phyloP scores from a whole-genome alignment of 2,888 invertebrate genomes.

The Cheilosia vulpina region DNA sequence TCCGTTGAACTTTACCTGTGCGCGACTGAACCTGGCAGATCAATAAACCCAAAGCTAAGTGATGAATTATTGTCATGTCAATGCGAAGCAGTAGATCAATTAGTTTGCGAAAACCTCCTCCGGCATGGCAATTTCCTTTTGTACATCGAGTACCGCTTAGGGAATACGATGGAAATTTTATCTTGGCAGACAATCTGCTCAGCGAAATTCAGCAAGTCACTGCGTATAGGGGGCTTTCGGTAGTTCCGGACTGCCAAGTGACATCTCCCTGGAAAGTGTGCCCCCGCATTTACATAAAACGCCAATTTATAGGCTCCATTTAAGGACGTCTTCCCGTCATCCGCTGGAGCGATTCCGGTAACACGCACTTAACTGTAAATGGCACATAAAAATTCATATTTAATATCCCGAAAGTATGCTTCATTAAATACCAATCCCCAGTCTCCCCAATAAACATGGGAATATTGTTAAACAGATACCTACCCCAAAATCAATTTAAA shows the following conservation, averaged over 20 bases:
- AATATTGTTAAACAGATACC: constrained; percentile 41
- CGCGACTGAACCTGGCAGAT: constrained; percentile 35
- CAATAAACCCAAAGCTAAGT: constrained; percentile 48
- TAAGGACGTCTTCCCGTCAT: constrained; percentile 36
- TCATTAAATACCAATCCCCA: constrained; percentile 66
- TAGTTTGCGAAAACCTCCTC: constrained; percentile 41
- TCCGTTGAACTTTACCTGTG: constrained; percentile 51
- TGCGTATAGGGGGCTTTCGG: neutral
- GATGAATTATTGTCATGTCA: constrained; percentile 59
- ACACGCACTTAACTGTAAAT: constrained; percentile 52
- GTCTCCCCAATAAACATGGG: constrained; percentile 63
- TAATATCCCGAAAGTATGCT: constrained; percentile 69
- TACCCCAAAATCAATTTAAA: constrained; percentile 69
- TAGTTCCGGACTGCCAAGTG: constrained; percentile 27
- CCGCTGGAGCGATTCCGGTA: constrained; percentile 36
- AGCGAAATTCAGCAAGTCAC: neutral
- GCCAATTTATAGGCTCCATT: constrained; percentile 51
- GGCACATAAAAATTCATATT: constrained; percentile 67
- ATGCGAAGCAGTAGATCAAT: constrained; percentile 51
- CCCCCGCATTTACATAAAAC: constrained; percentile 56
- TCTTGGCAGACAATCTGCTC: neutral
- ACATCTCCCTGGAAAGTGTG: constrained; percentile 19
- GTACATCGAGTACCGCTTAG: neutral
- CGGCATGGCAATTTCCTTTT: constrained; percentile 8
- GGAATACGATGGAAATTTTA: neutral